Evolutionary conservation across 1,140 invertebrate genomes (phyloP).

Genomic region (Aphelenchoides avenae): DNA sequence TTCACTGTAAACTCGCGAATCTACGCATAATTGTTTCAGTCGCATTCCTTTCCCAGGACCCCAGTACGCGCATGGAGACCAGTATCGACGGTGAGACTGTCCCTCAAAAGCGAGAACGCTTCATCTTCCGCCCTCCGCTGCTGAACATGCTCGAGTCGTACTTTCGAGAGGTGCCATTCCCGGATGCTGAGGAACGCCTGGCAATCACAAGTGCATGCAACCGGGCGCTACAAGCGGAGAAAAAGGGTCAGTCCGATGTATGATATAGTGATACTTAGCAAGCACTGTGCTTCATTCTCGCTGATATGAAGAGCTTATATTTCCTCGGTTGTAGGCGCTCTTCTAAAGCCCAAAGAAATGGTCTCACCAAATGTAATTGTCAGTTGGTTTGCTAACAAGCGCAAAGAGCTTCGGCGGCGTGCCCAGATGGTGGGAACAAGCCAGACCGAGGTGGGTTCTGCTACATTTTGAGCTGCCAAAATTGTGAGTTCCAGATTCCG

Average conservation of each 20-base stretch:
- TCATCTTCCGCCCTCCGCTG: conserved; percentile 56
- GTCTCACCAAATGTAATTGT: conserved; percentile 56
- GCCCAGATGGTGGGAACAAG: too few relatives aligned
- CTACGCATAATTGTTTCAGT: conserved; percentile 11
- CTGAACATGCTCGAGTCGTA: conserved; percentile 47
- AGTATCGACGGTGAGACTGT: conserved; percentile 55
- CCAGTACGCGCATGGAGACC: too few relatives aligned
- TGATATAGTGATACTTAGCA: too few relatives aligned
- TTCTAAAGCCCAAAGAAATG: conserved; percentile 57
- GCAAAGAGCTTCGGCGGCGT: conserved; percentile 58
- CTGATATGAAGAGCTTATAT: too few relatives aligned
- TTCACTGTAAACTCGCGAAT: too few relatives aligned
- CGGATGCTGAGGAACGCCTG: conserved; percentile 42
- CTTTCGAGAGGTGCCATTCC: conserved; percentile 54
- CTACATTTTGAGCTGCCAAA: too few relatives aligned
- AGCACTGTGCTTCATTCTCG: too few relatives aligned
- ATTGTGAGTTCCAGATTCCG: too few relatives aligned
- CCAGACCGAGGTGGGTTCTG: too few relatives aligned
- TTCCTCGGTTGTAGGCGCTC: conserved; percentile 45
- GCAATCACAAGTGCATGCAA: conserved; percentile 56
- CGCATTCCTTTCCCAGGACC: conserved; percentile 47
- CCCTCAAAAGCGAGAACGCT: conserved; percentile 53
- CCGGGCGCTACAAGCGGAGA: conserved; percentile 43
- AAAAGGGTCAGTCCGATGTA: too few relatives aligned
- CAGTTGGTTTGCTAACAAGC: conserved; percentile 59